Conservation (phyloP, 2,113 vertebrate species). For the Apistogramma diplotaenia region DNA sequence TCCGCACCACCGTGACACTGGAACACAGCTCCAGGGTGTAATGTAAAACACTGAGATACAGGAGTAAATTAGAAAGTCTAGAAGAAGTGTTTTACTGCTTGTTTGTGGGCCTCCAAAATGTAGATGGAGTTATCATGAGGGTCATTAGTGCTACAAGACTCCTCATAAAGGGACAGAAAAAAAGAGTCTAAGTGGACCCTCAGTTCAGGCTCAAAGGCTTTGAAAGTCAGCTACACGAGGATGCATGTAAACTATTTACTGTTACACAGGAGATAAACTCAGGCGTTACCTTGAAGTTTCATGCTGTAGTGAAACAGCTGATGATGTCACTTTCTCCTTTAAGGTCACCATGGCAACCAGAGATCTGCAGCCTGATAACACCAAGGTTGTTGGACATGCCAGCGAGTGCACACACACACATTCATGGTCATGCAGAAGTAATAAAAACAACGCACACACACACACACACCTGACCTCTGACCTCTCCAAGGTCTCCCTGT, state of each 20-base stretch:
- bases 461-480: conserved; percentile 2
- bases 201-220: fast-evolving
- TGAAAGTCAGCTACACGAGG: not conserved
- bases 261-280: not conserved
- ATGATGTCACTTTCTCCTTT: not conserved
- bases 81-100: too few relatives aligned
- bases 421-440: not conserved
- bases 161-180: too few relatives aligned
- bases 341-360: not conserved
- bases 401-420: not conserved
- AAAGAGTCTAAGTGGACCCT: not conserved
- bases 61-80: too few relatives aligned
- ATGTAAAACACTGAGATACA: too few relatives aligned
- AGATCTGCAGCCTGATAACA: conserved; percentile 24
- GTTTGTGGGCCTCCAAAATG: too few relatives aligned
- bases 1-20: too few relatives aligned
- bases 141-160: too few relatives aligned
- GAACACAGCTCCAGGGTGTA: too few relatives aligned
- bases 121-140: too few relatives aligned
- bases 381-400: conserved; percentile 5
- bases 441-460: not conserved
- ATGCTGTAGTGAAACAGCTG: not conserved
- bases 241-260: not conserved
- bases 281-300: not conserved
- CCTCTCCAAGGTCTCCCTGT: conserved; percentile 28